Base-by-base conservation (phyloP, 2,888 invertebrate species). In the Chloroclystis v-ata region DNA sequence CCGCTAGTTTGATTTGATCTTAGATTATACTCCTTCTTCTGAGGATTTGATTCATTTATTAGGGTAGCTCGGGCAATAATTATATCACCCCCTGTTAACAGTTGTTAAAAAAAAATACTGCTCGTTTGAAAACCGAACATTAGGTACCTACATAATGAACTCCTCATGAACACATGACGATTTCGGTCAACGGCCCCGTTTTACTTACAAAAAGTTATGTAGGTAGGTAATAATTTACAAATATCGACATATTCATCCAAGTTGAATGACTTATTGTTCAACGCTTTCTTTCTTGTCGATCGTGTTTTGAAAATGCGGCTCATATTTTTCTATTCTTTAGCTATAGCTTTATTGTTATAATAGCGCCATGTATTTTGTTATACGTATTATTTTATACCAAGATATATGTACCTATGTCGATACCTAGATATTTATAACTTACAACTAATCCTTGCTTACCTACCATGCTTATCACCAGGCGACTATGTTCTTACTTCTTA, bases 21-120 rank as follows among this genome's bases (percentile, higher is more conserved):
- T n/a, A n/a, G n/a, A n/a, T n/a, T n/a, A n/a, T n/a, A n/a, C n/a
- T n/a, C n/a, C n/a, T n/a, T n/a, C n/a, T n/a, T n/a, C n/a, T n/a
- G n/a, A n/a, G n/a, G n/a, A n/a, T n/a, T n/a, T n/a, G n/a, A 11
- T 49, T 45, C 37, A 41, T 44, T 49, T 30, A 33, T 28, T 37
- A 45, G 28, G 41, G 40, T 49, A 49, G 20, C 2, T 20, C 20
- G 20, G 20, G 5, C 20, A 20, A 20, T 20, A n/a, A n/a, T n/a
- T n/a, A n/a, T n/a, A 30, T 33, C n/a, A n/a, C 25, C 9, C 26
- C 16, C n/a, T n/a, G n/a, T n/a, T n/a, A n/a, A n/a, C n/a, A n/a
- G n/a, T n/a, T n/a, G n/a, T n/a, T n/a, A n/a, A n/a, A n/a, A n/a
- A n/a, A n/a, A n/a, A n/a, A n/a, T n/a, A n/a, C n/a, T n/a, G n/a